Evolutionary conservation across 2,888 invertebrate genomes (phyloP).

Genomic region (Cosmia pyralina): DNA sequence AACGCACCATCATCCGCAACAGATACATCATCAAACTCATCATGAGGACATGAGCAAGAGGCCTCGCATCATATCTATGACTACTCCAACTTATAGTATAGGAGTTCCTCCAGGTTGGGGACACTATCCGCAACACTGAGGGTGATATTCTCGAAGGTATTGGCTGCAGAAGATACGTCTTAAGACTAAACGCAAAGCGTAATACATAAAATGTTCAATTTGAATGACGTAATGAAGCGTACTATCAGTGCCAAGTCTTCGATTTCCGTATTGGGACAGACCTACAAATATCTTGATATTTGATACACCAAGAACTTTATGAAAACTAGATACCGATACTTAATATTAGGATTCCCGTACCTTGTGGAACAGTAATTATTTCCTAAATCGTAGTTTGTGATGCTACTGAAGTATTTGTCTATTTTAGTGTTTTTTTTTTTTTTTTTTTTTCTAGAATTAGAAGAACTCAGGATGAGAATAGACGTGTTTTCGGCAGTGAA

Average conservation of each 20-base stretch:
- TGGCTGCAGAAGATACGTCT: conserved; percentile 27
- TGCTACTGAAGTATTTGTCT: background rate
- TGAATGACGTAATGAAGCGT: background rate
- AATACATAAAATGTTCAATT: background rate
- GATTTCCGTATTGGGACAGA: conserved; percentile 22
- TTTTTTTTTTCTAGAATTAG: background rate
- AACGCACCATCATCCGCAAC: conserved; percentile 44
- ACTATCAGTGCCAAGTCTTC: conserved; percentile 25
- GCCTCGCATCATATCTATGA: conserved; percentile 78
- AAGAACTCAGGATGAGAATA: background rate
- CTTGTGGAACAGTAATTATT: conserved; percentile 1
- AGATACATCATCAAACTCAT: conserved; percentile 64
- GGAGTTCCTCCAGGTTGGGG: conserved; percentile 82
- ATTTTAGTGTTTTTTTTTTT: background rate
- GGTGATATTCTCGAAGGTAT: background rate
- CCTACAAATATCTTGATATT: background rate
- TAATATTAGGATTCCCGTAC: background rate
- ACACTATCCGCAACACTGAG: conserved; percentile 83
- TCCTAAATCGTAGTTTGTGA: background rate
- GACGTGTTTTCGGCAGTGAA: conserved; percentile 13
- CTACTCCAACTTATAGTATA: conserved; percentile 77
- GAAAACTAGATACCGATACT: too few relatives aligned
- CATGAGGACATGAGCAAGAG: conserved; percentile 82
- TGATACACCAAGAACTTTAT: background rate
- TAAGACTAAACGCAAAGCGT: background rate